phyloP scores from a whole-genome alignment of 2,888 invertebrate species.

The Lasius fuliginosus region DNA sequence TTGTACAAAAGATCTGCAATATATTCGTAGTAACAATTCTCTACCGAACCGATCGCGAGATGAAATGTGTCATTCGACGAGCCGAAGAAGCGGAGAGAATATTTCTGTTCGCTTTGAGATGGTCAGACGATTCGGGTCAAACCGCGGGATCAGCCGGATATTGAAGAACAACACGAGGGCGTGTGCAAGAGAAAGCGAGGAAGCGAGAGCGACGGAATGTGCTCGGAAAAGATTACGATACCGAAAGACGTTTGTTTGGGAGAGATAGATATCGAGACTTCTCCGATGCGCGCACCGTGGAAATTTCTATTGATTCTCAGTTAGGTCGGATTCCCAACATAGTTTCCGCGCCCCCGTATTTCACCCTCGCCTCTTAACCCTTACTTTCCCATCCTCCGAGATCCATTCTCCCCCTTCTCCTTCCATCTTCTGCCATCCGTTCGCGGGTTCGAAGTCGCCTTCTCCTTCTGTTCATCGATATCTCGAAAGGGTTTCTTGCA shows the following conservation, averaged over 20 bases:
- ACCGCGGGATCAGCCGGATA: slow-evolving; percentile 60
- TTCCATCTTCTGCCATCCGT: neutral
- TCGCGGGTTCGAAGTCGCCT: neutral
- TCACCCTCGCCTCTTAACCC: slow-evolving; percentile 33
- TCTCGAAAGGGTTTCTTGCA: slow-evolving; percentile 61
- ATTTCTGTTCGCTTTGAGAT: slow-evolving; percentile 35
- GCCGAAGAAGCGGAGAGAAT: slow-evolving; percentile 20
- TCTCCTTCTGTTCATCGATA: slow-evolving; percentile 59
- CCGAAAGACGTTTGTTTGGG: slow-evolving; percentile 68
- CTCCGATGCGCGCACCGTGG: slow-evolving; percentile 60
- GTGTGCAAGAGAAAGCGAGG: slow-evolving; percentile 43
- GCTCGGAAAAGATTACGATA: slow-evolving; percentile 73
- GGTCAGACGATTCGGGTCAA: slow-evolving; percentile 55
- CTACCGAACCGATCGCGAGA: no score
- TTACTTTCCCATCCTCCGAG: slow-evolving; percentile 14
- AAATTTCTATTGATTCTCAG: slow-evolving; percentile 77
- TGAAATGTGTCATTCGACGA: slow-evolving; percentile 16
- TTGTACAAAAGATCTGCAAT: neutral
- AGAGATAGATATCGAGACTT: slow-evolving; percentile 65
- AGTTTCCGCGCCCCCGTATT: slow-evolving; percentile 51
- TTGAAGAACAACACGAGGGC: slow-evolving; percentile 66
- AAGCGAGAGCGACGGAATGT: slow-evolving; percentile 29
- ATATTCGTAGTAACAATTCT: neutral
- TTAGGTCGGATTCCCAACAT: slow-evolving; percentile 66
- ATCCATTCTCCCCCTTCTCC: slow-evolving; percentile 14